Evolutionary conservation across 2,797 vertebrate species (phyloP).

Genomic region (Lates japonicus): DNA sequence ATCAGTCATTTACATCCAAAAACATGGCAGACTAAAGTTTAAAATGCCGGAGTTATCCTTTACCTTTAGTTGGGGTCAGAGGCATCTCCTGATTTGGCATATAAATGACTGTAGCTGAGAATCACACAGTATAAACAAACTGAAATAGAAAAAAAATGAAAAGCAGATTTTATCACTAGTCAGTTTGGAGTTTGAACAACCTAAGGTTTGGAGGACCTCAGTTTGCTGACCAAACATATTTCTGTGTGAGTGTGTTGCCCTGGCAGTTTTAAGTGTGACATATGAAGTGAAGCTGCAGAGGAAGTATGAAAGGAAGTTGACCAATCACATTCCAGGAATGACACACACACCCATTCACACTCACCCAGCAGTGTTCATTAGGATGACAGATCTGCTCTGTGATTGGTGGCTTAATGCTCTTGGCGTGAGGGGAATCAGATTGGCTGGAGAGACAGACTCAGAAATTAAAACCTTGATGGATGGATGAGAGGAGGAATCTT

Average conservation of each 20-base stretch:
- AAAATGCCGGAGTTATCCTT: too few relatives aligned
- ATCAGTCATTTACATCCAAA: too few relatives aligned
- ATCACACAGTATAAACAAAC: too few relatives aligned
- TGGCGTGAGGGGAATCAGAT: slow-evolving; percentile 28
- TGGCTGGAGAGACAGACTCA: slow-evolving; percentile 26
- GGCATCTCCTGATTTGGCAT: too few relatives aligned
- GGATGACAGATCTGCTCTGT: slow-evolving; percentile 50
- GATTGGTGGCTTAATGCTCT: slow-evolving; percentile 44
- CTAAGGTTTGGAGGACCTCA: too few relatives aligned
- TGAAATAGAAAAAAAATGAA: too few relatives aligned
- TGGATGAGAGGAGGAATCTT: background rate
- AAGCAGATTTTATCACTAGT: too few relatives aligned
- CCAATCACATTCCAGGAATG: background rate
- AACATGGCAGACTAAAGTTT: too few relatives aligned
- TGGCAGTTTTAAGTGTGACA: slow-evolving; percentile 46
- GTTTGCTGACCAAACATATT: background rate
- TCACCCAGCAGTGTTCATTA: slow-evolving; percentile 37
- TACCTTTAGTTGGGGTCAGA: too few relatives aligned
- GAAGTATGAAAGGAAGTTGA: too few relatives aligned
- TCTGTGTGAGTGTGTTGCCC: slow-evolving; percentile 3
- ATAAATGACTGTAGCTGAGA: too few relatives aligned
- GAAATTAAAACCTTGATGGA: slow-evolving; percentile 15
- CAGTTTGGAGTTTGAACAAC: too few relatives aligned
- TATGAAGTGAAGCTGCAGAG: slow-evolving; percentile 39
- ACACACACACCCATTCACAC: background rate